Percentiles rank a stretch among this genome's conserved stretches.
Conservation (phyloP, 2,113 vertebrate species). For the Dolichallabes microphthalmus region DNA sequence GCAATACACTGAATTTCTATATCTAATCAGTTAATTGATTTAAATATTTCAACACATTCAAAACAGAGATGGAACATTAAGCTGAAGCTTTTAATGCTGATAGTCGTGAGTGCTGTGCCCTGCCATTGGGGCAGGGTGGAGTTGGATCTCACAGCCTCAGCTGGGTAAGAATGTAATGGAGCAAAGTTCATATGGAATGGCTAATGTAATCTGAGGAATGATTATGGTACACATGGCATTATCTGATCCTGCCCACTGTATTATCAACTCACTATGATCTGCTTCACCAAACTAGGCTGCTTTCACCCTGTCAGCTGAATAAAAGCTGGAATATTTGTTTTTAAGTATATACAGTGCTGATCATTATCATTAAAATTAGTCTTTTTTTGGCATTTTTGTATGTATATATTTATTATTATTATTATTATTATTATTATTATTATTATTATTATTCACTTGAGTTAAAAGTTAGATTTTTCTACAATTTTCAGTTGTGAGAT, state of each 20-base stretch:
- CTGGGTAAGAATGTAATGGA: not conserved
- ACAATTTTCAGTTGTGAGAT: no score
- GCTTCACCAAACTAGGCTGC: not conserved
- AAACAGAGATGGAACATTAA: not conserved
- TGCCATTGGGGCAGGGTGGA: not conserved
- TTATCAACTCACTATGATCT: not conserved
- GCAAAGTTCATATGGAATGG: not conserved
- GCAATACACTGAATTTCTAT: not conserved
- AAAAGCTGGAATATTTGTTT: not conserved
- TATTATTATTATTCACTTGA: no score
- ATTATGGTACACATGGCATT: not conserved
- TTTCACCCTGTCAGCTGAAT: not conserved
- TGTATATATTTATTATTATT: no score
- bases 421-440: no score
- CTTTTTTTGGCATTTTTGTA: no score
- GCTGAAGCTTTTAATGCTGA: not conserved
- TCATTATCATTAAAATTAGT: no score
- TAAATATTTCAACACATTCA: not conserved
- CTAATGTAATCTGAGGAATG: not conserved
- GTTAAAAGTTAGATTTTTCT: no score
- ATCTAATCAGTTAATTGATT: conserved; percentile 1
- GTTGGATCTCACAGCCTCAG: not conserved
- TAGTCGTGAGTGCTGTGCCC: not conserved
- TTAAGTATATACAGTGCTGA: not conserved
- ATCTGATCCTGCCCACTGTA: not conserved